A percentile compares a stretch with the other conserved stretches of the same genome.
These are phyloP conservation scores for Epizoanthus fatuus DNA, from an alignment of 92 coral and sea anemone genomes.

Conservation along the genomic window DNA sequence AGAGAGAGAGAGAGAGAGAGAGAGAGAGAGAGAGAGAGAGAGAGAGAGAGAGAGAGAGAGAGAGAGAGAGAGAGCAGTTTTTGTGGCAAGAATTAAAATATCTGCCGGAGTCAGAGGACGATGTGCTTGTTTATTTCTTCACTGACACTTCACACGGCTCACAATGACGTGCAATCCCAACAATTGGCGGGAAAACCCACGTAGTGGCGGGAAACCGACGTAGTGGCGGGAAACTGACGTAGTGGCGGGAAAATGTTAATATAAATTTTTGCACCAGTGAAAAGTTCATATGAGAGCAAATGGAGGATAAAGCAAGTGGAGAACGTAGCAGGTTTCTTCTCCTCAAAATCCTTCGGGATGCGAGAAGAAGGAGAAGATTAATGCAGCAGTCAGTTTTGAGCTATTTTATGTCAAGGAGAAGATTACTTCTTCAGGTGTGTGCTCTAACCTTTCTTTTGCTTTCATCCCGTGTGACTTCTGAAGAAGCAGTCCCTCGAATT, in stretches of 20 bases:
- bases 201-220: constrained; percentile 15
- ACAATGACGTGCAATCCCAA: background rate
- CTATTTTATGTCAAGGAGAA: constrained; percentile 50
- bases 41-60: too few relatives aligned
- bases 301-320: constrained; percentile 12
- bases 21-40: too few relatives aligned
- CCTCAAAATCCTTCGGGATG: constrained; percentile 31
- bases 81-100: too few relatives aligned
- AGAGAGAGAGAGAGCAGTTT: too few relatives aligned
- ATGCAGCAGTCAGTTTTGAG: constrained; percentile 53
- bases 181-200: constrained; percentile 29
- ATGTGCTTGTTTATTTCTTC: constrained; percentile 13
- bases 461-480: constrained; percentile 16
- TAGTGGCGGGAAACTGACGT: constrained; percentile 15
- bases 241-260: constrained; percentile 3
- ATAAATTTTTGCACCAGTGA: constrained; percentile 10
- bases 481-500: constrained; percentile 27
- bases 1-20: too few relatives aligned
- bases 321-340: constrained; percentile 23
- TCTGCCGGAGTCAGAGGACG: too few relatives aligned
- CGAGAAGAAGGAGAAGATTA: constrained; percentile 34
- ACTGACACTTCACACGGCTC: background rate
- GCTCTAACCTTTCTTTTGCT: constrained; percentile 31
- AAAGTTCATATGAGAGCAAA: background rate
- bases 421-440: constrained; percentile 53